These are phyloP conservation scores for Apocheima hispidaria DNA, from an alignment of 2,888 invertebrate genomes.

Conservation along the genomic window DNA sequence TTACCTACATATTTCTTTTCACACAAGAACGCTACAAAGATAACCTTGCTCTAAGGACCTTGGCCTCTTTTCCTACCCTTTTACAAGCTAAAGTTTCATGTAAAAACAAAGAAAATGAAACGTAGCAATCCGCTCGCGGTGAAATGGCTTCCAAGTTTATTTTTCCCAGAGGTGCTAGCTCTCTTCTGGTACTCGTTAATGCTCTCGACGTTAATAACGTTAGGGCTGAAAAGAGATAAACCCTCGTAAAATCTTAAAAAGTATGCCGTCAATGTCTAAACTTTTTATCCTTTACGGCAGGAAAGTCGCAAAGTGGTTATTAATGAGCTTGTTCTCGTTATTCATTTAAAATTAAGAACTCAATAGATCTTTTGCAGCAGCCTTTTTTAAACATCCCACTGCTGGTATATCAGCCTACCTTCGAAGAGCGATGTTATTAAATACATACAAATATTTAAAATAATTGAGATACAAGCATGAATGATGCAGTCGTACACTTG, in stretches of 20 bases:
- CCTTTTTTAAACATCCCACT: no score
- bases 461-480: no score
- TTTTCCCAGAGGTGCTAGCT: constrained; percentile 32
- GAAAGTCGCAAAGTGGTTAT: constrained; percentile 17
- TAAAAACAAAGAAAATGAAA: constrained; percentile 33
- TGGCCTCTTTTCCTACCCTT: constrained; percentile 22
- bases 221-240: constrained; percentile 25
- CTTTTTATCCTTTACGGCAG: constrained; percentile 16
- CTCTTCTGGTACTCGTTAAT: constrained; percentile 28
- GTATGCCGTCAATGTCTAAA: constrained; percentile 17
- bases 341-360: neutral
- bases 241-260: constrained; percentile 24
- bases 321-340: constrained; percentile 6
- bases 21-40: constrained; percentile 16
- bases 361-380: neutral
- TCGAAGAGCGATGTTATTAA: no score
- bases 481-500: no score
- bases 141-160: constrained; percentile 48
- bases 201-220: constrained; percentile 26
- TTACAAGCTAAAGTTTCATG: constrained; percentile 20
- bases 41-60: constrained; percentile 21
- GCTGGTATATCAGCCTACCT: no score
- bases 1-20: neutral
- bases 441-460: no score
- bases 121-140: constrained; percentile 41